Evolutionary conservation across 1,140 invertebrate species (phyloP), one percentile per base, ranked within the genome.

Genomic region (Papilio polytes): DNA sequence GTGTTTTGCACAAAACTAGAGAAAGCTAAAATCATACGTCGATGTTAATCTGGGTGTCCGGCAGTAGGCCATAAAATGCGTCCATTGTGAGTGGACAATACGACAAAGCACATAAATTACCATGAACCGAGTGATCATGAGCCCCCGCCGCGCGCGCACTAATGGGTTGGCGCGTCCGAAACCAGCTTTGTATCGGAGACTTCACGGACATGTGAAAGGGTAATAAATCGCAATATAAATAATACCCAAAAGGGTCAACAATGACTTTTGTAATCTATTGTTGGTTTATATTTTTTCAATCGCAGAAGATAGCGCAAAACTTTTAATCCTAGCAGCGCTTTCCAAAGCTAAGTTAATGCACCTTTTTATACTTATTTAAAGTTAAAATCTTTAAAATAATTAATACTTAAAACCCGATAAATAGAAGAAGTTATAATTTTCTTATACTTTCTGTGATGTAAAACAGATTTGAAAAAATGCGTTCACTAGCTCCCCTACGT

Each of bases 41-140:
- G 93, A 94, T 94, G 88, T 93, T 94, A 94, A 94, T 95, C 92
- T 93, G 91, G 89, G 90, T 92, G 92, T 93, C 92, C 92, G 88
- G 94, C 92, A 92, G 91, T 85, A 88, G 87, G 89, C 89, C 92
- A 94, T 94, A 94, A 95, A 95, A 93, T 92, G 85, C 84, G 80
- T 74, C 86, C 81, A 89, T 94, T 95, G 92, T 95, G 63, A 81
- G 76, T 82, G 87, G 81, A 95, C 92, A 95, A 94, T 86, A 89
- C 89, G 85, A 94, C 94, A 94, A 94, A 94, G 89, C 85, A 95
- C 94, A 95, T 95, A 95, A 95, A 95, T 95, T 94, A 94, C 94
- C 89, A 90, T 89, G 89, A 91, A 92, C 92, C 91, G 91, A 93
- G 92, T 94, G 92, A 95, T 95, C 91, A 95, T 95, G 92, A 92